A percentile compares a stretch with the other conserved stretches of the same genome.
Conservation (phyloP, 2,797 vertebrate species). For the Tachyglossus aculeatus region DNA sequence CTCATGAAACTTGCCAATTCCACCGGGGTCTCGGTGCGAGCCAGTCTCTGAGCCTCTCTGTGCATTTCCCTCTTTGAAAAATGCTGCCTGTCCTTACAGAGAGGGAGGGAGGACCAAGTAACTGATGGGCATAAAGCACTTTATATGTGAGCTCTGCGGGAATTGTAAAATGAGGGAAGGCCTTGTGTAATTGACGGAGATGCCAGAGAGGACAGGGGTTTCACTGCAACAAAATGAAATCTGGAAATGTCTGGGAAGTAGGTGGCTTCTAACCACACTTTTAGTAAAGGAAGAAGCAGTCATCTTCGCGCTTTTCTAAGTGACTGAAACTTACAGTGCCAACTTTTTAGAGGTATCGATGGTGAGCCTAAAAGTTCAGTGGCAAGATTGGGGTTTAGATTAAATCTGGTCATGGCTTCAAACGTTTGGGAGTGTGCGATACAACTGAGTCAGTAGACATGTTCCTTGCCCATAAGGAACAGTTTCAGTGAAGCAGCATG, state of each 20-base stretch:
- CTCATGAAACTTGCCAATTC: background rate
- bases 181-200: conserved; percentile 37
- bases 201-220: conserved; percentile 25
- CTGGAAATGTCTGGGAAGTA: background rate
- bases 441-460: too few relatives aligned
- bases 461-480: too few relatives aligned
- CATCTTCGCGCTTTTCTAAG: conserved; percentile 17
- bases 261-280: background rate
- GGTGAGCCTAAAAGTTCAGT: too few relatives aligned
- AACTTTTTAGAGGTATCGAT: too few relatives aligned
- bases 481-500: too few relatives aligned
- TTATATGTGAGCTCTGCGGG: conserved; percentile 28
- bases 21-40: conserved; percentile 27
- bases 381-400: too few relatives aligned
- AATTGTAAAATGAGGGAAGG: conserved; percentile 34
- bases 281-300: conserved; percentile 18
- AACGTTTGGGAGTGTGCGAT: too few relatives aligned
- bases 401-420: too few relatives aligned
- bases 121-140: conserved; percentile 48
- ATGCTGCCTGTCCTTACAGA: conserved; percentile 56
- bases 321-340: background rate
- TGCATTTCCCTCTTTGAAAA: conserved; percentile 32
- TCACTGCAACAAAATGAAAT: conserved; percentile 21
- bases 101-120: conserved; percentile 32
- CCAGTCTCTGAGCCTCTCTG: conserved; percentile 45